Evolutionary conservation across 1,140 invertebrate genomes (phyloP).

Genomic region (Zaprionus lachaisei): DNA sequence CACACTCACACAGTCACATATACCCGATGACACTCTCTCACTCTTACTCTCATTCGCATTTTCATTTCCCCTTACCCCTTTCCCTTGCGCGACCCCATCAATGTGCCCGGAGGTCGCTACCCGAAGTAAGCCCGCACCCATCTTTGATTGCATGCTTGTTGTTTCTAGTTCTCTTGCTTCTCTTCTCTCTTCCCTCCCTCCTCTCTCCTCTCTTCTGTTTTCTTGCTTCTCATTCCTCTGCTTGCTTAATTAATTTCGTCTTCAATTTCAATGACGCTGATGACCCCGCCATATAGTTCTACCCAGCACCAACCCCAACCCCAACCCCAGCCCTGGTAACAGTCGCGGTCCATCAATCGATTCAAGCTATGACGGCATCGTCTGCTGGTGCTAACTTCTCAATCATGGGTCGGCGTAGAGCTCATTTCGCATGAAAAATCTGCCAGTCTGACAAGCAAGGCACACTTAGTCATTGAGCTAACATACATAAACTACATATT

Average conservation of each 20-base stretch:
- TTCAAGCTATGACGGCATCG: background rate
- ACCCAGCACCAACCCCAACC: background rate
- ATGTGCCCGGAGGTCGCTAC: slow-evolving; percentile 26
- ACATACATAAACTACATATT: background rate
- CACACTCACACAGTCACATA: slow-evolving; percentile 10
- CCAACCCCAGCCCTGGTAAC: background rate
- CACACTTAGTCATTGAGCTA: background rate
- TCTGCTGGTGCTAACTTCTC: background rate
- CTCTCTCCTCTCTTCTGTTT: background rate
- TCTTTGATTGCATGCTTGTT: slow-evolving; percentile 11
- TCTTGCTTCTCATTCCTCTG: slow-evolving; percentile 16
- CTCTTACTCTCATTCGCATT: slow-evolving; percentile 29
- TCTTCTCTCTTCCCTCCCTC: background rate
- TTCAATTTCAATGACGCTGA: slow-evolving; percentile 41
- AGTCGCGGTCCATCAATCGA: slow-evolving; percentile 4
- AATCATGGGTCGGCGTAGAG: background rate
- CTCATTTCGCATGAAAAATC: slow-evolving; percentile 6
- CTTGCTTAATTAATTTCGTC: slow-evolving; percentile 61
- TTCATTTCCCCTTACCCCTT: slow-evolving; percentile 5
- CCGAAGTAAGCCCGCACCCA: slow-evolving; percentile 50
- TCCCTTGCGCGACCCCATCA: slow-evolving; percentile 17
- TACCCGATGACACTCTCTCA: slow-evolving; percentile 13
- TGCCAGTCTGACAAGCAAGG: background rate
- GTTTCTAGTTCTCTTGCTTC: background rate
- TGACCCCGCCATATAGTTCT: slow-evolving; percentile 17